These are phyloP conservation scores for Tillus elongatus DNA, from an alignment of 2,888 invertebrate genomes.

Conservation along the genomic window DNA sequence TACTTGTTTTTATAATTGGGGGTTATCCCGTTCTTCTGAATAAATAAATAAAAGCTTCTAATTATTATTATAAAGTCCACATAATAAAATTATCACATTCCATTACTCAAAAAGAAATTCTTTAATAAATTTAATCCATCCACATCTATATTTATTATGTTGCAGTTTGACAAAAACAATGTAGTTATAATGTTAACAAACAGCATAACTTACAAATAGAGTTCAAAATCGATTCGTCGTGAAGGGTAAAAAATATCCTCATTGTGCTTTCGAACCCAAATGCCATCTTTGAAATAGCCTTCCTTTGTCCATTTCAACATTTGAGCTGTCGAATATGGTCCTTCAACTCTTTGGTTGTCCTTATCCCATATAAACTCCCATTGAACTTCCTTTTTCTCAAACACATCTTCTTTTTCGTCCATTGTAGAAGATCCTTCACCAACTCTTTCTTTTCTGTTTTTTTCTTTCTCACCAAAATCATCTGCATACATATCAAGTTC, in stretches of 20 bases:
- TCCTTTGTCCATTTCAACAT: slow-evolving; percentile 87
- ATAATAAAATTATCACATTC: no score
- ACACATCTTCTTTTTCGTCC: slow-evolving; percentile 27
- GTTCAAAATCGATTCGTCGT: slow-evolving; percentile 85
- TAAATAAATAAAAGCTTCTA: no score
- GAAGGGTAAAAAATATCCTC: slow-evolving; percentile 73
- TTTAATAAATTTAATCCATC: no score
- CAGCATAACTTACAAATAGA: slow-evolving; percentile 48
- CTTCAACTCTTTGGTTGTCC: slow-evolving; percentile 64
- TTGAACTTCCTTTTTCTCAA: slow-evolving; percentile 45
- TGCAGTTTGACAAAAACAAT: not conserved
- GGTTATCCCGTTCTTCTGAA: no score
- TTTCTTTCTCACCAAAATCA: slow-evolving; percentile 74
- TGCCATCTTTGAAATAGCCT: slow-evolving; percentile 75
- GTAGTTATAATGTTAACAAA: not conserved
- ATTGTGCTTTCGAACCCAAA: slow-evolving; percentile 76
- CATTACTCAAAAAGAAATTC: no score
- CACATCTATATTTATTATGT: no score
- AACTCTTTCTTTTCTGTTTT: no score
- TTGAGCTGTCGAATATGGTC: slow-evolving; percentile 75
- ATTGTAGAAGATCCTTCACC: slow-evolving; percentile 16
- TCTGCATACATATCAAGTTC: slow-evolving; percentile 90
- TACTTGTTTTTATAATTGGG: no score
- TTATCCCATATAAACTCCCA: slow-evolving; percentile 93
- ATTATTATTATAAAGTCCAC: no score